A percentile compares a stretch with the other conserved stretches of the same genome.
Evolutionary conservation across 1,140 invertebrate genomes (phyloP).

Genomic region (Trichonephila inaurata): DNA sequence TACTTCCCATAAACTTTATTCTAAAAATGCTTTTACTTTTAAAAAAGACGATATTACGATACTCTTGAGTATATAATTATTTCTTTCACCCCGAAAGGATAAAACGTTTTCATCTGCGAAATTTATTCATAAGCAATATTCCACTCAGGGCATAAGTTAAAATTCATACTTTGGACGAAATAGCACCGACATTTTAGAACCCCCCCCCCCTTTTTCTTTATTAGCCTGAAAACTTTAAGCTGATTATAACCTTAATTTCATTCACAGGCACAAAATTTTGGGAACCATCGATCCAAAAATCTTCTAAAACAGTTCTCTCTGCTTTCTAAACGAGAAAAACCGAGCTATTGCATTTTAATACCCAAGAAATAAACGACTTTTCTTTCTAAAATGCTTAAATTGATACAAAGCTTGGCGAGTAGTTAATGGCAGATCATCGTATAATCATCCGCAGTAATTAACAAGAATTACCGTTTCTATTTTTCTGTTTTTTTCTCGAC

Average conservation of each 20-base stretch:
- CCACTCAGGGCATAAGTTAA: neutral
- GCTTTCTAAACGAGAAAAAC: neutral
- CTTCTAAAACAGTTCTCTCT: neutral
- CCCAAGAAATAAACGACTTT: conserved; percentile 4
- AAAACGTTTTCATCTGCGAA: neutral
- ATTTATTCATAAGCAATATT: neutral
- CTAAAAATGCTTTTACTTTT: neutral
- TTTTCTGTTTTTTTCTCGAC: conserved; percentile 2
- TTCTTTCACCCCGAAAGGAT: neutral
- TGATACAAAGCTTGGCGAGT: neutral
- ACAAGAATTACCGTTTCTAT: conserved; percentile 42
- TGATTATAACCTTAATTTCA: conserved; percentile 34
- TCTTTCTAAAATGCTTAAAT: neutral
- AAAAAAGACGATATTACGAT: conserved; percentile 8
- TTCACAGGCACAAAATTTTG: conserved; percentile 3
- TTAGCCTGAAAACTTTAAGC: neutral
- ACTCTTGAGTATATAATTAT: neutral
- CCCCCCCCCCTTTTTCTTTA: neutral
- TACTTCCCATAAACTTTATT: neutral
- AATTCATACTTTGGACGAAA: neutral
- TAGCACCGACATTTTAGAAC: neutral
- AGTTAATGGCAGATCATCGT: neutral
- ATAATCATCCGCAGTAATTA: conserved; percentile 14
- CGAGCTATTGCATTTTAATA: conserved; percentile 16
- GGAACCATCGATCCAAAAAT: neutral